Evolutionary conservation across 1,140 invertebrate genomes (phyloP), one percentile per base, ranked within the genome.

Genomic region (Drosophila ficusphila): DNA sequence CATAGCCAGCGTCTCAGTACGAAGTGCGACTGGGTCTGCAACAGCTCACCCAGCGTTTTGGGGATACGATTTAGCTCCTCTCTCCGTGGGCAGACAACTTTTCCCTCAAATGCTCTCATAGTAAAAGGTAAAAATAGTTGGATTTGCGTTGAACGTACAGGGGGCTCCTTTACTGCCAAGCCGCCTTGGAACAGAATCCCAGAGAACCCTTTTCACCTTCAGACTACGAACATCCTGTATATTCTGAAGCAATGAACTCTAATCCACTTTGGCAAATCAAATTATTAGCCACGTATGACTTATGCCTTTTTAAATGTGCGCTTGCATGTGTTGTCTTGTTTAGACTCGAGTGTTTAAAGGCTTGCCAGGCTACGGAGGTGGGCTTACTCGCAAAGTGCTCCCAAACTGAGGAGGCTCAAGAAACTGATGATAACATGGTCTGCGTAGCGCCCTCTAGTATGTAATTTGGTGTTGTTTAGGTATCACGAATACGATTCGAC

Each of bases 251-350:
- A 81, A 67, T 70, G 81, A 81, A 70, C 83, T 76, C 75, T 85
- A 89, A 89, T 89, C 83, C 85, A 89, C 85, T 78, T 85, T 77
- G 48, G 81, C 76, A 79, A 88, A 90, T 90, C 88, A 90, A 90
- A 90, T 88, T 90, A 90, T 90, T 88, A 90, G 82, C 81, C 81
- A 90, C 61, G 78, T 90, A 90, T 90, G 88, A 90, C 82, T 90
- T 90, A 90, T 90, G 88, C 78, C 62, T 90, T 90, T 88, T 90
- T 90, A 90, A 90, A 90, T 90, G 88, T 82, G 88, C 72, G 88
- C 88, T 90, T 90, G 76, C 88, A 90, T 90, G 82, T 82, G 82
- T 88, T 86, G 76, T 39, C 82, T 75, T 74, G 57, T 75, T 75
- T 75, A 49, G 71, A 76, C 61, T 85, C 62, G 76, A 67, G 58